phyloP scores from a whole-genome alignment of 2,113 vertebrate genomes.

The Pseudonaja textilis region DNA sequence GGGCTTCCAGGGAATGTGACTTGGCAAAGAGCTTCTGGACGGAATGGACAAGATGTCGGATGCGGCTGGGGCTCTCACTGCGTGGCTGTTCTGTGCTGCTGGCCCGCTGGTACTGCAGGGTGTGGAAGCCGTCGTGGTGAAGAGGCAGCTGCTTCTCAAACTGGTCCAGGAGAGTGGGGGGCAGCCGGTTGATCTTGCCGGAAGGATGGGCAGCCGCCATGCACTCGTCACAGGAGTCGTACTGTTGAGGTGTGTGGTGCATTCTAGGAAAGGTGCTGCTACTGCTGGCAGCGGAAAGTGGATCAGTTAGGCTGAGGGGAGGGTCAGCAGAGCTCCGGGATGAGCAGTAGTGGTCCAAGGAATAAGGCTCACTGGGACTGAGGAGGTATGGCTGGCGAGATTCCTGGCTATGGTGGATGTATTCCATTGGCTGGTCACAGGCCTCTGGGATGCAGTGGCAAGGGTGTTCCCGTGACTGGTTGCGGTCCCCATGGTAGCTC shows the following conservation, averaged over 20 bases:
- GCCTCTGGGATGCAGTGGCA: slow-evolving; percentile 88
- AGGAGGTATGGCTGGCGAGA: slow-evolving; percentile 65
- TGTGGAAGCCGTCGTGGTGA: slow-evolving; percentile 98
- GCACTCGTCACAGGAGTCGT: slow-evolving; percentile 96
- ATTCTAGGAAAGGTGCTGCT: slow-evolving; percentile 96
- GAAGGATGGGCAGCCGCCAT: slow-evolving; percentile 77
- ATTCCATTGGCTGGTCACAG: slow-evolving; percentile 76
- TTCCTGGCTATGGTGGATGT: slow-evolving; percentile 72
- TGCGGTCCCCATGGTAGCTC: slow-evolving; percentile 96
- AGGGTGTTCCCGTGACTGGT: slow-evolving; percentile 84
- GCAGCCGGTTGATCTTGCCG: slow-evolving; percentile 92
- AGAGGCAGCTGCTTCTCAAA: slow-evolving; percentile 96
- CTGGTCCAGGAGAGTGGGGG: slow-evolving; percentile 91
- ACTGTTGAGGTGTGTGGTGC: slow-evolving; percentile 85
- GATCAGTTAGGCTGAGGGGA: slow-evolving; percentile 81
- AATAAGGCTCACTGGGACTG: slow-evolving; percentile 82
- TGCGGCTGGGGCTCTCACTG: slow-evolving; percentile 96
- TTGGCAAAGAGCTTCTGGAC: slow-evolving; percentile 98
- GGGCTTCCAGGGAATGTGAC: slow-evolving; percentile 95
- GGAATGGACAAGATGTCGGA: slow-evolving; percentile 96
- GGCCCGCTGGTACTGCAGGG: slow-evolving; percentile 91
- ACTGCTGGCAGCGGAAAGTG: slow-evolving; percentile 75
- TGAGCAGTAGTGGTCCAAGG: slow-evolving; percentile 83
- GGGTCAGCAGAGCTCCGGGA: slow-evolving; percentile 66
- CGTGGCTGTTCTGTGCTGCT: slow-evolving; percentile 83